A percentile compares a stretch with the other conserved stretches of the same genome.
Evolutionary conservation across 2,113 vertebrate species (phyloP).

Genomic region (Macrotis lagotis): DNA sequence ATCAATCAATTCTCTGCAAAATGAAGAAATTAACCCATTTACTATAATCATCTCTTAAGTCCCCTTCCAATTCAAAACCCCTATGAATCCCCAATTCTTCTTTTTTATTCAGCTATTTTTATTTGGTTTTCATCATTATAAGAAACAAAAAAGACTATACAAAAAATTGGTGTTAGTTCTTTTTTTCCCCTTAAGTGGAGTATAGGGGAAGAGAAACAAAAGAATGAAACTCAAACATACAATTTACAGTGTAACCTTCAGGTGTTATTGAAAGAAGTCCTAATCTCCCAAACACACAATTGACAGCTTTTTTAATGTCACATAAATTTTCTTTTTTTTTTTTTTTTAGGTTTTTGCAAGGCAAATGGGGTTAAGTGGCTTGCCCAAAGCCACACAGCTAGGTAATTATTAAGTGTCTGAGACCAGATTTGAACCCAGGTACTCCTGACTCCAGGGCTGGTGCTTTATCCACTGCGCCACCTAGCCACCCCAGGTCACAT

Average conservation of each 20-base stretch:
- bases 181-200: not conserved
- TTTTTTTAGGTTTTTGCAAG: no score
- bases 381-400: no score
- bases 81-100: not conserved
- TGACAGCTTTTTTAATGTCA: not conserved
- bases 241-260: not conserved
- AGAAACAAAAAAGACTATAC: not conserved
- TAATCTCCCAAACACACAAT: not conserved
- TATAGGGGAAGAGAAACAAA: not conserved
- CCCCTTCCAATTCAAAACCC: not conserved
- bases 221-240: not conserved
- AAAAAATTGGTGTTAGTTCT: not conserved
- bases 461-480: no score
- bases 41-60: not conserved
- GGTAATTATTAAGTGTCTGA: no score
- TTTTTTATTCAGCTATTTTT: not conserved
- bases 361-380: no score
- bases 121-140: not conserved
- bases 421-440: no score
- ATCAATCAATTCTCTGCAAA: not conserved
- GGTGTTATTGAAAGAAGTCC: not conserved
- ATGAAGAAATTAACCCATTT: slow-evolving; percentile 4
- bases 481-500: no score
- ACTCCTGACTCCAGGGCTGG: no score
- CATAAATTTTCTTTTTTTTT: not conserved